Base-by-base conservation (phyloP, 2,888 invertebrate species). In the Chymomyza amoena region DNA sequence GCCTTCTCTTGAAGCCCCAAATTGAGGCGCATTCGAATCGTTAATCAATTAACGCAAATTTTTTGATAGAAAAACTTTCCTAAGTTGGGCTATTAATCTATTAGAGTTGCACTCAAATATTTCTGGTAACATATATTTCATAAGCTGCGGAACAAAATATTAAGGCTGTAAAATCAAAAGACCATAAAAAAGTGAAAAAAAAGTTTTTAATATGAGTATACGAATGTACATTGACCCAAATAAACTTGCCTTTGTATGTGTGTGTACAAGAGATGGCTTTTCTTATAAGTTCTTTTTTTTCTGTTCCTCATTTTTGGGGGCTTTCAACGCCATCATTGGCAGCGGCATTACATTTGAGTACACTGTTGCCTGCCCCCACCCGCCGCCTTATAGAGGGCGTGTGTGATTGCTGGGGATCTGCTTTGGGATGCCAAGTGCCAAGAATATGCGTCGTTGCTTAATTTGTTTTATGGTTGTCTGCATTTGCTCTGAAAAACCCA, bases 381-480 rank as follows among this genome's bases (percentile, higher is more conserved):
- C 5, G 20, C 9, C 32, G 32, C 16, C 56, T 32, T 56, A 7
- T 32, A 32, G 32, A 32, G 32, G 32, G 32, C 32, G 32, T 32
- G 9, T 32, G 32, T 32, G 32, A 32, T 32, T 32, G 32, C 32
- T 32, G 32, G 32, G 28, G 50, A n/a, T 20, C 16, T 50, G 32
- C 13, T 59, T 45, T 64, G 39, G 39, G 50, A 39, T 16, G 60
- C 83, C 86, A 85, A 85, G 83, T 81, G 84, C 84, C 84, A 84
- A 84, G 84, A 84, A 84, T 82, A 86, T 84, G 84, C 87, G 87
- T 80, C 66, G 82, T 84, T 84, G 79, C 84, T 82, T 82, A 80
- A 86, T 86, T 86, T 84, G 62, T 71, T 61, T 67, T 15, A 36
- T 56, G 32, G 45, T 64, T 54, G 54, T 54, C 52, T 52, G 50